Evolutionary conservation across 1,140 invertebrate species (phyloP), one percentile per base, ranked within the genome.

Genomic region (Wasmannia auropunctata): DNA sequence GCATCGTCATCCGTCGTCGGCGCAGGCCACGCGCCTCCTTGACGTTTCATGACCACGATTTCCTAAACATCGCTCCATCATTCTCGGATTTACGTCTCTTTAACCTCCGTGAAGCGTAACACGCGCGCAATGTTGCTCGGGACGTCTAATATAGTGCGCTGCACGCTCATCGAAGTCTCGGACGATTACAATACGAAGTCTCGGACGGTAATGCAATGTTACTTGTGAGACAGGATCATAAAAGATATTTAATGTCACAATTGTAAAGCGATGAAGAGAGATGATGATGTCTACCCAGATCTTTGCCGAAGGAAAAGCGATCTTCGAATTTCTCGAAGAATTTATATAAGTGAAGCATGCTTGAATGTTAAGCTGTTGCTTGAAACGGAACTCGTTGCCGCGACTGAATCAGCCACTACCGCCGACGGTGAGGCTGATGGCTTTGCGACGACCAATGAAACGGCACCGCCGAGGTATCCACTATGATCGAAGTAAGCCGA

Each of bases 1-100:
- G 92, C 91, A 88, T 88, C 89, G 88, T 92, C 91, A 91, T 93
- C 89, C 91, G 91, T 88, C 87, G 88, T 88, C 83, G 76, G 89
- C 88, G 65, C 75, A 87, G 79, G 90, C 84, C 92, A 92, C 92
- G 92, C 88, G 92, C 77, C 91, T 85, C 70, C 79, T 92, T 88
- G 87, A 87, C 88, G 83, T 76, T 87, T 89, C 88, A 77, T 87
- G 86, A 87, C 92, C 81, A 89, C 91, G 89, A 93, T 92, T 93
- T 93, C 91, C 89, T 87, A 92, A 91, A 88, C 83, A 63, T 63
- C 77, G 51, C 60, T 81, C 63, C 65, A 60, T 85, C 80, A 69
- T 34, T 56, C 85, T 67, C 79, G 86, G 86, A 86, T 91, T 90
- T 90, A 83, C 86, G 85, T 74, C 81, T 77, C 70, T 77, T 86